A percentile compares a stretch with the other conserved stretches of the same genome.
Evolutionary conservation across 2,888 invertebrate species (phyloP).

Genomic region (Melieria crassipennis): DNA sequence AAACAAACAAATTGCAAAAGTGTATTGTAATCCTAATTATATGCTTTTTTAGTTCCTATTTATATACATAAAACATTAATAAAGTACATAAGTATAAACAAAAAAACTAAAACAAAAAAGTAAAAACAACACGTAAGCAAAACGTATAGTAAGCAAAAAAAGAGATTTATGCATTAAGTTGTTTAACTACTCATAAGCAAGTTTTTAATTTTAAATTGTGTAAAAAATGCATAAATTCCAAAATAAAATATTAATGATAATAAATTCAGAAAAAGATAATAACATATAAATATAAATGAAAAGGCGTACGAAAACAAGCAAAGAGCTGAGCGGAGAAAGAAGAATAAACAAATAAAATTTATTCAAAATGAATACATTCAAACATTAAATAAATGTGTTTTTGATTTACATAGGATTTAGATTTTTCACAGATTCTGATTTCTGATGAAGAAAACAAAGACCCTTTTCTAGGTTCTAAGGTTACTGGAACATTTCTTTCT

Average conservation of each 20-base stretch:
- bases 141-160: slow-evolving; percentile 19
- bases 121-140: slow-evolving; percentile 11
- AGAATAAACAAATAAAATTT: slow-evolving; percentile 7
- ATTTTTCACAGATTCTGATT: not conserved
- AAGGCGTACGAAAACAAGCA: not conserved
- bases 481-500: not conserved
- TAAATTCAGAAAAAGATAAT: slow-evolving; percentile 7
- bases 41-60: slow-evolving; percentile 29
- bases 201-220: slow-evolving; percentile 21
- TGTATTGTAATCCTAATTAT: slow-evolving; percentile 24
- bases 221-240: slow-evolving; percentile 16
- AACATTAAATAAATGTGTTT: not conserved
- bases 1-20: not conserved
- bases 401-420: not conserved
- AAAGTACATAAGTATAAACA: no score
- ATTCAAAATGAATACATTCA: slow-evolving; percentile 17
- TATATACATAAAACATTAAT: not conserved
- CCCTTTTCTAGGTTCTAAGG: not conserved
- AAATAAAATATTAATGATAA: not conserved
- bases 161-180: slow-evolving; percentile 19
- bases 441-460: not conserved
- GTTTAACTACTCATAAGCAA: slow-evolving; percentile 19
- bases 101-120: not conserved
- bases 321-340: slow-evolving; percentile 11
- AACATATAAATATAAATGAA: not conserved